Percentiles rank a stretch among this genome's conserved stretches.
These are phyloP conservation scores for Hartigia nigra DNA, from an alignment of 2,888 invertebrate species.

Conservation along the genomic window DNA sequence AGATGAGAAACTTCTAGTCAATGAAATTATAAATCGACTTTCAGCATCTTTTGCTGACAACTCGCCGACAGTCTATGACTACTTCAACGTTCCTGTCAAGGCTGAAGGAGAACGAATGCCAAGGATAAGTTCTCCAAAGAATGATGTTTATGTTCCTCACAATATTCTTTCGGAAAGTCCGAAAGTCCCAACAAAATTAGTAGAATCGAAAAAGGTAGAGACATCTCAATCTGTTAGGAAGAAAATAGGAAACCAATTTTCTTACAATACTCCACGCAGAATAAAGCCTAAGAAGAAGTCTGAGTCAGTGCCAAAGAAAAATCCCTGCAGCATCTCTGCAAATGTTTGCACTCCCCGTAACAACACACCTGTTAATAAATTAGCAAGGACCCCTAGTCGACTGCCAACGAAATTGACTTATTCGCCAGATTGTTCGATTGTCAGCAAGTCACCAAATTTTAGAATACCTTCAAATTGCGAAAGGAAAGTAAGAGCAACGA, in stretches of 20 bases:
- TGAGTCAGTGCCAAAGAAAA: background rate
- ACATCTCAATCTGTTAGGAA: background rate
- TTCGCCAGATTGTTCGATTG: conserved; percentile 43
- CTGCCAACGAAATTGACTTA: background rate
- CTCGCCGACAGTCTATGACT: conserved; percentile 17
- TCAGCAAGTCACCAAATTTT: conserved; percentile 57
- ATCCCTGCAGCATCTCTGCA: background rate
- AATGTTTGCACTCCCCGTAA: background rate
- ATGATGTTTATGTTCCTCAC: background rate
- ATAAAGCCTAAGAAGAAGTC: background rate
- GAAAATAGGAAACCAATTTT: background rate
- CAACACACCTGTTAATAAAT: background rate
- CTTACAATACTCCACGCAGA: background rate
- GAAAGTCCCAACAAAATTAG: background rate
- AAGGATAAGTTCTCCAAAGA: conserved; percentile 18
- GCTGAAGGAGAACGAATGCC: conserved; percentile 20
- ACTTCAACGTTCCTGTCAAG: conserved; percentile 1
- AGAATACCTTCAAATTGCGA: conserved; percentile 10
- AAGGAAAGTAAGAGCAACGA: background rate
- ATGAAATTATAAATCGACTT: conserved; percentile 46
- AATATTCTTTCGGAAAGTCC: background rate
- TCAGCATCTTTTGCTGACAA: conserved; percentile 43
- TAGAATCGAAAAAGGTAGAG: background rate
- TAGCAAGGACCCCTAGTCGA: background rate
- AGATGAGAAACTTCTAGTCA: conserved; percentile 46